phyloP scores from a whole-genome alignment of 2,797 vertebrate species.

The Ceryle rudis region DNA sequence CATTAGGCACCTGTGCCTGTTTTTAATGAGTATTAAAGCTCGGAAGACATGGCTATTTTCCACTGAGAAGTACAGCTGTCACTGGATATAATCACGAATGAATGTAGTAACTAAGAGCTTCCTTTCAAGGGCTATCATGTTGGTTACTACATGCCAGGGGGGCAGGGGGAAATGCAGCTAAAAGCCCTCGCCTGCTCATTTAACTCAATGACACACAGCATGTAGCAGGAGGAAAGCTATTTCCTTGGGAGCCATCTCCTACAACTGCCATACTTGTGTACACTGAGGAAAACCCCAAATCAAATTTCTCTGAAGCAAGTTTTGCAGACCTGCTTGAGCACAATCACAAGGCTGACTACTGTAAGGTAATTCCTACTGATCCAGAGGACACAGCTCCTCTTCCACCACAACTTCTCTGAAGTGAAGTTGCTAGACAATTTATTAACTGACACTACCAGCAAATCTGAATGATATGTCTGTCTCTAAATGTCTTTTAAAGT shows the following conservation, averaged over 20 bases:
- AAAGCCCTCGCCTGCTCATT: not conserved
- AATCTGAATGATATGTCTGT: not conserved
- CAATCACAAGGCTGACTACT: not conserved
- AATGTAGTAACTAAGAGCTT: not conserved
- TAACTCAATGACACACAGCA: not conserved
- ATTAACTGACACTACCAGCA: not conserved
- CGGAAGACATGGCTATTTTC: not conserved
- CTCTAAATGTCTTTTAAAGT: not conserved
- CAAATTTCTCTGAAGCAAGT: not conserved
- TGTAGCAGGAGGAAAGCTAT: not conserved
- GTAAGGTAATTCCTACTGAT: not conserved
- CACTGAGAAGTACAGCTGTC: not conserved
- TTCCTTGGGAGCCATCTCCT: not conserved
- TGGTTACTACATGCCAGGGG: not conserved
- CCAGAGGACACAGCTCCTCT: not conserved
- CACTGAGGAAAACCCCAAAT: not conserved
- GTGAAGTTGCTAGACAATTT: not conserved
- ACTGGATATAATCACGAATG: not conserved
- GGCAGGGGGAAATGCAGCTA: not conserved
- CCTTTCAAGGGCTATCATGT: not conserved
- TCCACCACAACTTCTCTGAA: fast-evolving
- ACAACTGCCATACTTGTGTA: not conserved
- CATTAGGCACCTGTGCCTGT: not conserved
- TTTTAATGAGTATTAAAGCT: not conserved
- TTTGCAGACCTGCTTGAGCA: not conserved